phyloP scores from a whole-genome alignment of 2,113 vertebrate species.

The Cromileptes altivelis region DNA sequence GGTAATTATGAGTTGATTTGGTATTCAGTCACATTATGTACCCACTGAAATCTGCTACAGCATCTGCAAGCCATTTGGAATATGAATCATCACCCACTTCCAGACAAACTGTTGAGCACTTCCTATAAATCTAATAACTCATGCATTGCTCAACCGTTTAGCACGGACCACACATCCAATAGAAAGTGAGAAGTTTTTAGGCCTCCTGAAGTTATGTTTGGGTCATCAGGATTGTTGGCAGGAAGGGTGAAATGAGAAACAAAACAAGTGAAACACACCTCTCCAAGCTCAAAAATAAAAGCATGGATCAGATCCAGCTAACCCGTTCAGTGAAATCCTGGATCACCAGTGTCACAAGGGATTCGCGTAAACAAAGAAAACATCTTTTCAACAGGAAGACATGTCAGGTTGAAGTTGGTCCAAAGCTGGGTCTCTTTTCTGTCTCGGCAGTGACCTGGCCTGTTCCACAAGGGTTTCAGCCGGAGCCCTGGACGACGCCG shows the following conservation, averaged over 20 bases:
- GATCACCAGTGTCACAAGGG: slow-evolving; percentile 38
- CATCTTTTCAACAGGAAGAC: slow-evolving; percentile 47
- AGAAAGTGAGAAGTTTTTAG: slow-evolving; percentile 42
- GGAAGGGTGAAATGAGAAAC: slow-evolving; percentile 36
- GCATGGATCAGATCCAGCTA: slow-evolving; percentile 34
- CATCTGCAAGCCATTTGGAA: slow-evolving; percentile 75
- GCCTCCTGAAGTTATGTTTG: slow-evolving; percentile 26
- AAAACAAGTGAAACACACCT: slow-evolving; percentile 24
- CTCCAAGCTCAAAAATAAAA: slow-evolving; percentile 38
- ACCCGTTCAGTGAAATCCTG: slow-evolving; percentile 43
- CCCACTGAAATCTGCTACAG: slow-evolving; percentile 45
- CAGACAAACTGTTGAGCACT: slow-evolving; percentile 69
- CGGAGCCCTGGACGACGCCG: slow-evolving; percentile 34
- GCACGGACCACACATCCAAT: slow-evolving; percentile 5
- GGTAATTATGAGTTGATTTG: slow-evolving; percentile 63
- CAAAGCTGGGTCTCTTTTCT: slow-evolving; percentile 47
- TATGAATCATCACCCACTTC: slow-evolving; percentile 73
- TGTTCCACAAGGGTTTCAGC: slow-evolving; percentile 53
- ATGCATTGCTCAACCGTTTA: slow-evolving; percentile 48
- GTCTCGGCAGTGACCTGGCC: slow-evolving; percentile 48
- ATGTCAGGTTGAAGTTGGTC: slow-evolving; percentile 43
- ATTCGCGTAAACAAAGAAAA: slow-evolving; percentile 56
- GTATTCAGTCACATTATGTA: slow-evolving; percentile 46
- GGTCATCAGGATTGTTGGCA: slow-evolving; percentile 50
- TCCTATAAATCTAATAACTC: slow-evolving; percentile 69